phyloP scores from a whole-genome alignment of 1,140 invertebrate species.

The Littorina saxatilis region DNA sequence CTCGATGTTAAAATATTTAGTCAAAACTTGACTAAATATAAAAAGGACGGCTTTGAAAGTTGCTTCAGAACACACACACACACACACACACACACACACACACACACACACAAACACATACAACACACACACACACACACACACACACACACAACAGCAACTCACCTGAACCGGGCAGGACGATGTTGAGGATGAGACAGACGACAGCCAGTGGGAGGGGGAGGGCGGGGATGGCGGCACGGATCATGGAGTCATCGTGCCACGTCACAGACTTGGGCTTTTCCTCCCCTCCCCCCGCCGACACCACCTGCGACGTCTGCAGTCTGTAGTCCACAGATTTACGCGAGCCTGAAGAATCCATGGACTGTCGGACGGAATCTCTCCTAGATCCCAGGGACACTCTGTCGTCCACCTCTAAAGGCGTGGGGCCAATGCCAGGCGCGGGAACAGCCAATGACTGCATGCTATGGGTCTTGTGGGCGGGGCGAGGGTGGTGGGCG shows the following conservation, averaged over 20 bases:
- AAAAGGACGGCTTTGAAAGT: no score
- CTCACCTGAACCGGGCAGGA: conserved; percentile 90
- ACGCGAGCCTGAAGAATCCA: conserved; percentile 47
- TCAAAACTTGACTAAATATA: no score
- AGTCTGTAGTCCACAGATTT: conserved; percentile 53
- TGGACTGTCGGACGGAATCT: conserved; percentile 46
- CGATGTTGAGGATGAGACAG: conserved; percentile 89
- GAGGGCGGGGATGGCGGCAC: conserved; percentile 91
- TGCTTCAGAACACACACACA: no score
- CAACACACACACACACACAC: neutral
- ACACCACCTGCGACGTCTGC: conserved; percentile 37
- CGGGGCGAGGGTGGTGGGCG: neutral
- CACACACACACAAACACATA: no score
- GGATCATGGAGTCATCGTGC: conserved; percentile 85
- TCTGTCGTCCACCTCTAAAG: conserved; percentile 29
- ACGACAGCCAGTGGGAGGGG: conserved; percentile 89
- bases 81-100: no score
- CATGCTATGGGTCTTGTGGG: conserved; percentile 45
- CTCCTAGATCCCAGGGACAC: conserved; percentile 44
- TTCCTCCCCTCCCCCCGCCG: conserved; percentile 40
- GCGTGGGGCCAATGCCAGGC: neutral
- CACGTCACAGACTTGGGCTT: conserved; percentile 54
- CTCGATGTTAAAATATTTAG: no score
- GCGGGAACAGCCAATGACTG: conserved; percentile 40
- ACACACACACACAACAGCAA: neutral